A percentile compares a stretch with the other conserved stretches of the same genome.
Evolutionary conservation across 2,797 vertebrate genomes (phyloP).

Genomic region (Hylomyscus alleni): DNA sequence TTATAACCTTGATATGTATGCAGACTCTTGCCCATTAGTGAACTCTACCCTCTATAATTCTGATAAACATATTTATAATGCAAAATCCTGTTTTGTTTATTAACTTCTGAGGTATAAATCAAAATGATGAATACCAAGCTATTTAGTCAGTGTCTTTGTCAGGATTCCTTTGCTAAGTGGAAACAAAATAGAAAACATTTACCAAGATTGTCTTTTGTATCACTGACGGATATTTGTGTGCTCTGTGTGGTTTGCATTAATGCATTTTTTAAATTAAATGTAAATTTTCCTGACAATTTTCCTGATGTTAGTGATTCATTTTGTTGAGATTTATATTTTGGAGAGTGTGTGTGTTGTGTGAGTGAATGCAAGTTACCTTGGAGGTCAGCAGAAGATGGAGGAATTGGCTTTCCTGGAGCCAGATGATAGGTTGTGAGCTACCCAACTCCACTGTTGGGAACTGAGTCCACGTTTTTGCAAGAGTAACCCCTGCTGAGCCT

Average conservation of each 20-base stretch:
- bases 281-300: background rate
- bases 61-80: conserved; percentile 39
- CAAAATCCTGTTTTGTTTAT: conserved; percentile 37
- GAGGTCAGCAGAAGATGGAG: background rate
- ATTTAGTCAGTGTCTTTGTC: conserved; percentile 7
- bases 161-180: conserved; percentile 28
- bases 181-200: background rate
- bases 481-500: background rate
- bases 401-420: background rate
- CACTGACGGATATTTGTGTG: background rate
- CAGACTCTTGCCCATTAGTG: conserved; percentile 24
- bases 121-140: conserved; percentile 45
- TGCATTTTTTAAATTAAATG: conserved; percentile 16
- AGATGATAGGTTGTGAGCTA: background rate
- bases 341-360: background rate
- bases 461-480: background rate
- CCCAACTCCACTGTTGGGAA: background rate
- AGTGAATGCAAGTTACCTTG: background rate
- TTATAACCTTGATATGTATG: conserved; percentile 1
- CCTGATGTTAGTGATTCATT: background rate
- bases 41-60: conserved; percentile 48
- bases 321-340: background rate
- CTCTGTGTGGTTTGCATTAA: background rate
- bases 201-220: background rate
- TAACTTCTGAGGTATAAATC: conserved; percentile 64